Percentiles rank a stretch among this genome's conserved stretches.
These are phyloP conservation scores for Diploscapter pachys DNA, from an alignment of 1,140 invertebrate species.

Conservation along the genomic window DNA sequence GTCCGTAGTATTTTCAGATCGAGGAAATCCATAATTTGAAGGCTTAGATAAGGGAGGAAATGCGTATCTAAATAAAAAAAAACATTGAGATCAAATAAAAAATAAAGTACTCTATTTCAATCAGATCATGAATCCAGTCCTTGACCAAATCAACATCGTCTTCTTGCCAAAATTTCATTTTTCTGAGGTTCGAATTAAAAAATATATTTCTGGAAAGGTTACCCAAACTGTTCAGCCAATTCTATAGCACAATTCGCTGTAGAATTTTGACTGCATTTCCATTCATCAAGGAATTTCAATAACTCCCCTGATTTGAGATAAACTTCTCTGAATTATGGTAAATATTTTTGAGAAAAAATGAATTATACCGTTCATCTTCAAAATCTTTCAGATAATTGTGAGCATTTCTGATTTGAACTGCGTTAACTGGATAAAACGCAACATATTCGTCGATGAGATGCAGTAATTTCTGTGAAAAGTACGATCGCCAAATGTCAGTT, in stretches of 20 bases:
- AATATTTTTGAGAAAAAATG: not conserved
- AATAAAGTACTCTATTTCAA: constrained; percentile 1
- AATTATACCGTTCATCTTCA: constrained; percentile 9
- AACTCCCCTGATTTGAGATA: constrained; percentile 21
- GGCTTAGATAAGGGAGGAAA: not conserved
- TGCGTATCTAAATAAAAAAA: too few relatives aligned
- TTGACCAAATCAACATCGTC: not conserved
- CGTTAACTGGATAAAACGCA: constrained; percentile 44
- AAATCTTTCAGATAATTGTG: constrained; percentile 27
- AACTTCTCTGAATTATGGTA: constrained; percentile 19
- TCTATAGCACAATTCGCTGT: not conserved
- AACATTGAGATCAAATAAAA: too few relatives aligned
- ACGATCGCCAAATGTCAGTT: constrained; percentile 58
- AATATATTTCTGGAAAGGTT: too few relatives aligned
- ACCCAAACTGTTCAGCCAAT: not conserved
- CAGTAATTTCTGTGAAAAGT: constrained; percentile 55
- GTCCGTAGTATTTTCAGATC: not conserved
- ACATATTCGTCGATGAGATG: constrained; percentile 49
- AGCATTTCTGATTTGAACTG: constrained; percentile 29
- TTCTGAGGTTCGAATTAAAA: too few relatives aligned
- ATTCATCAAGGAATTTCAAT: constrained; percentile 11
- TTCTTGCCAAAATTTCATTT: not conserved
- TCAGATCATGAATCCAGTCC: not conserved
- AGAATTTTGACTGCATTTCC: too few relatives aligned
- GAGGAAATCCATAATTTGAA: not conserved